These are phyloP conservation scores for Zingel zingel DNA, from an alignment of 2,113 vertebrate genomes.

Conservation along the genomic window DNA sequence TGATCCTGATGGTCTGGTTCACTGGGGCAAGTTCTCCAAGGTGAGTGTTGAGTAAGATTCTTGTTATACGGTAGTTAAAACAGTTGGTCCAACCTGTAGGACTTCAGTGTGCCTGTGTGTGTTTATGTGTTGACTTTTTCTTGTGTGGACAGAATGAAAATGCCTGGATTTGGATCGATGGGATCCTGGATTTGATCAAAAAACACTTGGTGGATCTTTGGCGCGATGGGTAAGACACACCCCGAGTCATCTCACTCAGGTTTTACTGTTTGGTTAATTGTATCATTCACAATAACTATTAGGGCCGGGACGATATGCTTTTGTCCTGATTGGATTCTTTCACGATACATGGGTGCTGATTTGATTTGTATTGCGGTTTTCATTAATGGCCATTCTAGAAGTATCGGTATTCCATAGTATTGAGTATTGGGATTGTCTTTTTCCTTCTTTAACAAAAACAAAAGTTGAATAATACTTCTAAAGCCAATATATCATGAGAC, in stretches of 20 bases:
- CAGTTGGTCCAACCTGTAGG: background rate
- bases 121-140: background rate
- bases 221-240: constrained; percentile 90
- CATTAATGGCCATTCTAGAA: no score
- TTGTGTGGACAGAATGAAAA: constrained; percentile 83
- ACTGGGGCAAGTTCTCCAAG: constrained; percentile 93
- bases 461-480: no score
- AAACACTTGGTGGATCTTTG: constrained; percentile 91
- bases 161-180: constrained; percentile 95
- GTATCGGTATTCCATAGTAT: no score
- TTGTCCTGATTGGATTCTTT: no score
- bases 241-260: background rate
- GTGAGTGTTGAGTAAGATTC: constrained; percentile 67
- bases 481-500: no score
- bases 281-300: background rate
- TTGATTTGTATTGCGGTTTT: no score
- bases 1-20: constrained; percentile 83
- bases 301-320: no score
- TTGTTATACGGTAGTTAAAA: no score
- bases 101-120: background rate
- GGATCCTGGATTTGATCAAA: constrained; percentile 94
- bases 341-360: no score
- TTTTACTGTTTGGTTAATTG: background rate
- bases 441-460: no score
- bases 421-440: no score